Percentiles rank a stretch among this genome's conserved stretches.
phyloP scores from a whole-genome alignment of 1,140 invertebrate genomes.

The Cyphomyrmex costatus region DNA sequence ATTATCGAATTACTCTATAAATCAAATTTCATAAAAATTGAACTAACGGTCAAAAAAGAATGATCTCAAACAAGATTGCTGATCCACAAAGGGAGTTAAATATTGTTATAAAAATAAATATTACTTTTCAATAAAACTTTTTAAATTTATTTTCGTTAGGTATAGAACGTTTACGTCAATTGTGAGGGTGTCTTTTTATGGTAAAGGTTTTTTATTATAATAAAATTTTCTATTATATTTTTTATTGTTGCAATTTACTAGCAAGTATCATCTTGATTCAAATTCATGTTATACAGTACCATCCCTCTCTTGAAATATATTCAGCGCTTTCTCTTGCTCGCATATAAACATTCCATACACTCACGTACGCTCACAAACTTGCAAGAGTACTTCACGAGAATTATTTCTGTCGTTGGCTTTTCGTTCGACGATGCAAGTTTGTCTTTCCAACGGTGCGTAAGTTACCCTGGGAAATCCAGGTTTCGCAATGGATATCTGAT shows the following conservation, averaged over 20 bases:
- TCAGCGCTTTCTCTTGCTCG: constrained; percentile 7
- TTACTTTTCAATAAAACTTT: too few relatives aligned
- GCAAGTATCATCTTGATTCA: not conserved
- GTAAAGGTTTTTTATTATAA: not conserved
- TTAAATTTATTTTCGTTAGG: too few relatives aligned
- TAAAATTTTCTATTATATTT: not conserved
- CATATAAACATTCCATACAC: constrained; percentile 15
- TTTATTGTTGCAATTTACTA: not conserved
- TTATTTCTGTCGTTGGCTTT: constrained; percentile 43
- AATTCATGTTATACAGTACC: constrained; percentile 27
- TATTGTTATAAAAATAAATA: too few relatives aligned
- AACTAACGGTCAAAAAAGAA: too few relatives aligned
- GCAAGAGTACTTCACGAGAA: constrained; percentile 35
- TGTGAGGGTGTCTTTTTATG: too few relatives aligned
- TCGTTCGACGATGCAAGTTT: constrained; percentile 51
- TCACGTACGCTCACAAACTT: not conserved
- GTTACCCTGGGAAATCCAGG: constrained; percentile 41
- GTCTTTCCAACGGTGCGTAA: constrained; percentile 51
- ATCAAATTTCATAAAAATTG: too few relatives aligned
- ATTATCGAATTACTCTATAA: too few relatives aligned
- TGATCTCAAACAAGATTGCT: too few relatives aligned
- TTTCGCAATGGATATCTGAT: constrained; percentile 60
- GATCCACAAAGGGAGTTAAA: too few relatives aligned
- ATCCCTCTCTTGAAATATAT: constrained; percentile 10
- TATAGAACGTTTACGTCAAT: too few relatives aligned